Evolutionary conservation across 2,113 vertebrate species (phyloP).

Genomic region (Paraplagusia blochii): DNA sequence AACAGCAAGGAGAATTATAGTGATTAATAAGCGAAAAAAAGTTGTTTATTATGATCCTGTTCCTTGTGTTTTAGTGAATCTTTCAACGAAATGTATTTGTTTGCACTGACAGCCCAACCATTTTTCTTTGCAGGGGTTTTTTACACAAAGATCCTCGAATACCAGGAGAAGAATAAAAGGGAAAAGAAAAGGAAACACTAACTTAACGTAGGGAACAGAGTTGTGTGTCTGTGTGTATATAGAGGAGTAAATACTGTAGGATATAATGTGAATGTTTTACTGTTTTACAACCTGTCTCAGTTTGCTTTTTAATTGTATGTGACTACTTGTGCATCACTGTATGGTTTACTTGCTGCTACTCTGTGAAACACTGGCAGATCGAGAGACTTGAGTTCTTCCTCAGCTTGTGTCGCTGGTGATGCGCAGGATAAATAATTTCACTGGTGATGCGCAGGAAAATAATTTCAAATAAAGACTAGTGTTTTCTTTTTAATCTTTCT

Average conservation of each 20-base stretch:
- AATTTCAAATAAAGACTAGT: slow-evolving; percentile 55
- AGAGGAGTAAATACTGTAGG: slow-evolving; percentile 13
- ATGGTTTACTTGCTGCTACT: slow-evolving; percentile 48
- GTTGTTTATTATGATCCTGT: too few species aligned
- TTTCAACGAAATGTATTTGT: not conserved
- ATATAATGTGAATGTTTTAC: slow-evolving; percentile 46
- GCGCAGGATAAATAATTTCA: slow-evolving; percentile 46
- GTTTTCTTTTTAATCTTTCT: slow-evolving; percentile 24
- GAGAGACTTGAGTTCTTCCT: slow-evolving; percentile 14
- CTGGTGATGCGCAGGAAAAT: slow-evolving; percentile 30
- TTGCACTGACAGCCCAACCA: not conserved
- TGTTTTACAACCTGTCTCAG: slow-evolving; percentile 14
- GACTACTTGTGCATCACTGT: slow-evolving; percentile 42
- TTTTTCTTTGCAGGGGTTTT: slow-evolving; percentile 75
- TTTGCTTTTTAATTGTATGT: slow-evolving; percentile 25
- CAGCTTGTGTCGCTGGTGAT: slow-evolving; percentile 11
- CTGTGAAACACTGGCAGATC: slow-evolving; percentile 38
- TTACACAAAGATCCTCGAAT: slow-evolving; percentile 84
- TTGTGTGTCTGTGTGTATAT: slow-evolving; percentile 20
- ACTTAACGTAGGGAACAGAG: not conserved
- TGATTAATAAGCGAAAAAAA: too few species aligned
- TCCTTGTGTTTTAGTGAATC: not conserved
- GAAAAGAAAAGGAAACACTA: slow-evolving; percentile 74
- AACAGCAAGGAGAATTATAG: too few species aligned
- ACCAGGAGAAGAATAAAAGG: slow-evolving; percentile 80